Percentiles rank a stretch among this genome's conserved stretches.
These are phyloP conservation scores for Chelidonichthys spinosus DNA, from an alignment of 2,797 vertebrate species.

Conservation along the genomic window DNA sequence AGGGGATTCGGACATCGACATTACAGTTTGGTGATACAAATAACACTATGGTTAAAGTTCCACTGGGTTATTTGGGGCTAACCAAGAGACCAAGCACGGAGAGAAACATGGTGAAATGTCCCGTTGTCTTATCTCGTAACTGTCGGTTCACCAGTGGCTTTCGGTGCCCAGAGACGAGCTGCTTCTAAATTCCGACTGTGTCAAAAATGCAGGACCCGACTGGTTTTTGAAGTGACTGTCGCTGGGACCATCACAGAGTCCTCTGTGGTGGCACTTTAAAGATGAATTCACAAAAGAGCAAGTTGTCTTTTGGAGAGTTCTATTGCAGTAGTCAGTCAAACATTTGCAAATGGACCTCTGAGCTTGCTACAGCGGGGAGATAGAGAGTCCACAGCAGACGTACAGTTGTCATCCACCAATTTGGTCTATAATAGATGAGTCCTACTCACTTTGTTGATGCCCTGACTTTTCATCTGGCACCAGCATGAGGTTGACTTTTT, in stretches of 20 bases:
- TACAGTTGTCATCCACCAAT: no score
- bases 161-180: neutral
- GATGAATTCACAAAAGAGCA: neutral
- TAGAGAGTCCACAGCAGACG: no score
- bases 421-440: neutral
- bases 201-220: neutral
- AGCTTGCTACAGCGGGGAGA: neutral
- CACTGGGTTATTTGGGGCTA: neutral
- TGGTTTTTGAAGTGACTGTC: neutral
- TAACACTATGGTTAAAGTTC: conserved; percentile 9
- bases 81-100: neutral
- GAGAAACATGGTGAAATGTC: neutral
- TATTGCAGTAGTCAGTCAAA: conserved; percentile 6
- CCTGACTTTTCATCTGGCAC: neutral
- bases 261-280: neutral
- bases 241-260: neutral
- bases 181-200: neutral
- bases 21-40: conserved; percentile 20
- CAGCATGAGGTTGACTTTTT: neutral
- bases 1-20: neutral
- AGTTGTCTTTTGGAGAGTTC: neutral
- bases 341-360: neutral
- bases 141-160: neutral
- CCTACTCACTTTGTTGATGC: neutral
- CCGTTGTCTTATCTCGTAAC: neutral